phyloP scores from a whole-genome alignment of 2,113 vertebrate genomes.

The Tragelaphus strepsiceros region DNA sequence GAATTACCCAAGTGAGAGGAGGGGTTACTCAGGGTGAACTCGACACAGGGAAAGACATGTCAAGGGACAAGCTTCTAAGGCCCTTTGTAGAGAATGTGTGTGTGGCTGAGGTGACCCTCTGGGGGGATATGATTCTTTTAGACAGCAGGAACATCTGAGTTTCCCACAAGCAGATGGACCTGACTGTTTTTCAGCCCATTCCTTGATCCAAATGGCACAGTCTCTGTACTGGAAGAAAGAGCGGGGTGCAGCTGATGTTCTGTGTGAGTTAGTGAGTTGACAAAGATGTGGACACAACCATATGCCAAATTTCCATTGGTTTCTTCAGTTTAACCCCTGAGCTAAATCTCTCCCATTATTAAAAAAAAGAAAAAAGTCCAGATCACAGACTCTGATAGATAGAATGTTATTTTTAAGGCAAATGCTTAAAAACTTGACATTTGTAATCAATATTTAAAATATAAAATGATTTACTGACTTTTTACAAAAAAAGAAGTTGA shows the following conservation, averaged over 20 bases:
- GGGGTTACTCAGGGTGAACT: neutral
- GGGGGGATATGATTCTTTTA: neutral
- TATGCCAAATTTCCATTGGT: neutral
- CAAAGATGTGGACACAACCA: neutral
- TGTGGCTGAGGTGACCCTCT: too few species aligned
- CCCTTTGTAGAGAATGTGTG: neutral
- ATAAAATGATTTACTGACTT: neutral
- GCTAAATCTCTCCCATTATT: neutral
- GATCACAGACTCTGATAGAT: too few species aligned
- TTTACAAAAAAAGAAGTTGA: neutral
- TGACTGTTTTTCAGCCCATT: neutral
- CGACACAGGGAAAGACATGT: neutral
- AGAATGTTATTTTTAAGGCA: neutral
- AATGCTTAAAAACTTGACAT: neutral
- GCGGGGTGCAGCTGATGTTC: neutral
- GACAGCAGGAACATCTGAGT: neutral
- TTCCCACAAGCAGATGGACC: neutral
- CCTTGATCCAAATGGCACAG: neutral
- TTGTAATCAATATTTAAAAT: neutral
- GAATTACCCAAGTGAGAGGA: neutral
- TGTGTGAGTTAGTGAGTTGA: neutral
- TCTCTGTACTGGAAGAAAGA: neutral
- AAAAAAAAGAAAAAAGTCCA: neutral
- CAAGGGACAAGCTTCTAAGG: neutral
- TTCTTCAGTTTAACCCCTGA: neutral